These are phyloP conservation scores for Amphiprion percula DNA, from an alignment of 2,113 vertebrate species.

Conservation along the genomic window DNA sequence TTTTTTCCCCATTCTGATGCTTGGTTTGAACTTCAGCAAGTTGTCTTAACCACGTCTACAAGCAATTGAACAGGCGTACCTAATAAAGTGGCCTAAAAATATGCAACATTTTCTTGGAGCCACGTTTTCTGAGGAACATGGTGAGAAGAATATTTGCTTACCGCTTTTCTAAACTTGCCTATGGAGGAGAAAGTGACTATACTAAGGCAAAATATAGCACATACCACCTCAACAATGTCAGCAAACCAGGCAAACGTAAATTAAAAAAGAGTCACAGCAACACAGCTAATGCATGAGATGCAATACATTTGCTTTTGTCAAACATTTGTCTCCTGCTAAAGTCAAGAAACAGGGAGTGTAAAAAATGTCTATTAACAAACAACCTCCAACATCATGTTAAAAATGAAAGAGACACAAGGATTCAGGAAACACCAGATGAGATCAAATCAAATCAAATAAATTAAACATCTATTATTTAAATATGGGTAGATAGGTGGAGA, in stretches of 20 bases:
- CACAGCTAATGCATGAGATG: conserved; percentile 68
- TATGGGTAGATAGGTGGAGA: too few species aligned
- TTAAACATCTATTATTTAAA: too few species aligned
- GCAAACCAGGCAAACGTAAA: conserved; percentile 62
- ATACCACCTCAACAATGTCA: conserved; percentile 79
- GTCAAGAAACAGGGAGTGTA: conserved; percentile 60
- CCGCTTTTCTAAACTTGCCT: conserved; percentile 86
- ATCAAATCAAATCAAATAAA: too few species aligned
- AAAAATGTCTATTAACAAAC: conserved; percentile 25
- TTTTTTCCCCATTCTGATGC: background rate
- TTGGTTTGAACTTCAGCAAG: too few species aligned
- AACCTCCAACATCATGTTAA: too few species aligned
- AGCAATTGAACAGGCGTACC: too few species aligned
- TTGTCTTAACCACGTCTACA: too few species aligned
- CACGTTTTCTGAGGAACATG: conserved; percentile 75
- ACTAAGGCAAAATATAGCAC: conserved; percentile 79
- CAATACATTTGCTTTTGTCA: conserved; percentile 52
- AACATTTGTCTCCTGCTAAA: conserved; percentile 60
- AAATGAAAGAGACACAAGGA: too few species aligned
- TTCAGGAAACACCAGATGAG: too few species aligned
- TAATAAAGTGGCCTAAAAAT: conserved; percentile 55
- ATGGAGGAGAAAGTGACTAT: conserved; percentile 86
- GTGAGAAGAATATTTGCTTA: conserved; percentile 79
- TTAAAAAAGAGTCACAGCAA: conserved; percentile 66
- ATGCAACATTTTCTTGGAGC: conserved; percentile 77